phyloP scores from a whole-genome alignment of 2,113 vertebrate genomes.

The Mixornis gularis region DNA sequence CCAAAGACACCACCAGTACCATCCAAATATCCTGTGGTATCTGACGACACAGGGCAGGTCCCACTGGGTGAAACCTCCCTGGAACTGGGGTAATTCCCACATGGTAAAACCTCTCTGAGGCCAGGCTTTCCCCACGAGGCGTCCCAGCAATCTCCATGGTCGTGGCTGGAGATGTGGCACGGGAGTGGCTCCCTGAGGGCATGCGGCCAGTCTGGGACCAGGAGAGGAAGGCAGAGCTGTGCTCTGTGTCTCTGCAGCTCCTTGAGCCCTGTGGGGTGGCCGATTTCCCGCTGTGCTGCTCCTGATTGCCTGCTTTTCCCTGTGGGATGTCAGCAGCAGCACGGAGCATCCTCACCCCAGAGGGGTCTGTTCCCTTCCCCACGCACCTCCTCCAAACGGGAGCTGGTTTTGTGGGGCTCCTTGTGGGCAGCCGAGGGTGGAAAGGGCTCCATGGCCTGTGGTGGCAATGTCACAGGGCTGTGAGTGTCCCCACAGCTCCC shows the following conservation, averaged over 20 bases:
- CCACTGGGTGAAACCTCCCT: background rate
- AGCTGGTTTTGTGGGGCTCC: background rate
- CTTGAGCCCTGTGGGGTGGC: background rate
- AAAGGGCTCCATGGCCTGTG: background rate
- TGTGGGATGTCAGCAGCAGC: accelerated
- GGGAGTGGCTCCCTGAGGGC: accelerated
- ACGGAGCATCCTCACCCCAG: background rate
- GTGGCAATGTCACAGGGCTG: background rate
- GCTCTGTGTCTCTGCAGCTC: background rate
- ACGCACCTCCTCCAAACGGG: accelerated
- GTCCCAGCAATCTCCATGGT: background rate
- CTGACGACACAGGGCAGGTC: background rate
- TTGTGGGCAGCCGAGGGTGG: background rate
- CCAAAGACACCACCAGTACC: too few species aligned
- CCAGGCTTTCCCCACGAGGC: background rate
- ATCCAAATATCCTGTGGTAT: background rate
- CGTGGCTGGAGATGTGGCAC: accelerated
- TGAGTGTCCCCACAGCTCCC: background rate
- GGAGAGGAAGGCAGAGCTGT: background rate
- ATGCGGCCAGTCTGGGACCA: background rate
- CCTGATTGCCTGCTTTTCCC: background rate
- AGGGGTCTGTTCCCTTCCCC: accelerated
- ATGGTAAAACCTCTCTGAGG: background rate
- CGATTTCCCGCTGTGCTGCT: accelerated
- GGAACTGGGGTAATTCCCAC: background rate